These are phyloP conservation scores for Cossypha heuglini DNA, from an alignment of 2,797 vertebrate species.

Conservation along the genomic window DNA sequence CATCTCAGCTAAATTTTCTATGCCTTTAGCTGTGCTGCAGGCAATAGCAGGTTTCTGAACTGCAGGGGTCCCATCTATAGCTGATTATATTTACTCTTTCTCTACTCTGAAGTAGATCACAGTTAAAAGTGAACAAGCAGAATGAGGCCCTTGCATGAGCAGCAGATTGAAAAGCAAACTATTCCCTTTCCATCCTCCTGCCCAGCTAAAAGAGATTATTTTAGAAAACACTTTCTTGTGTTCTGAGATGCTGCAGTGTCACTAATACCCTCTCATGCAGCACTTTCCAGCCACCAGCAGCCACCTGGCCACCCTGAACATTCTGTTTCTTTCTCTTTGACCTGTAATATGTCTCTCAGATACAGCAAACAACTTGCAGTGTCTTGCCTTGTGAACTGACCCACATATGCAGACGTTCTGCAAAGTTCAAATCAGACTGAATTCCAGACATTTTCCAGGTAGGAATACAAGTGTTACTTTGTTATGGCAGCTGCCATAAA, in stretches of 20 bases:
- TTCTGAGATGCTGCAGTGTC: not conserved
- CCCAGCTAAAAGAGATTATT: not conserved
- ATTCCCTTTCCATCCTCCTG: not conserved
- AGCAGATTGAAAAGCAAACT: not conserved
- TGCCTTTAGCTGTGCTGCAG: not conserved
- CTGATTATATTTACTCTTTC: not conserved
- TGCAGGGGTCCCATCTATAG: not conserved
- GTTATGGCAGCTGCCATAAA: not conserved
- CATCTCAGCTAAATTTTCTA: not conserved
- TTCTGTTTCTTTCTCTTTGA: not conserved
- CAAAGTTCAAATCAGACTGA: not conserved
- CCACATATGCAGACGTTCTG: not conserved
- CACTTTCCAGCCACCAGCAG: not conserved
- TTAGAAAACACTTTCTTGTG: not conserved
- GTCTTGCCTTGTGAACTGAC: not conserved
- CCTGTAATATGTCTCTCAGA: not conserved
- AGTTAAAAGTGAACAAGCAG: not conserved
- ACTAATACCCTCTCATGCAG: not conserved
- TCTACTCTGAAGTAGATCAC: not conserved
- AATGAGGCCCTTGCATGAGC: not conserved
- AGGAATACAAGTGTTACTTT: not conserved
- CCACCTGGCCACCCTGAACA: not conserved
- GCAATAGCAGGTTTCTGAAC: not conserved
- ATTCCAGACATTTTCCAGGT: slow-evolving; percentile 15
- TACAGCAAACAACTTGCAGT: not conserved